Percentiles rank a stretch among this genome's conserved stretches.
Evolutionary conservation across 2,888 invertebrate species (phyloP).

Genomic region (Zonitis immaculata): DNA sequence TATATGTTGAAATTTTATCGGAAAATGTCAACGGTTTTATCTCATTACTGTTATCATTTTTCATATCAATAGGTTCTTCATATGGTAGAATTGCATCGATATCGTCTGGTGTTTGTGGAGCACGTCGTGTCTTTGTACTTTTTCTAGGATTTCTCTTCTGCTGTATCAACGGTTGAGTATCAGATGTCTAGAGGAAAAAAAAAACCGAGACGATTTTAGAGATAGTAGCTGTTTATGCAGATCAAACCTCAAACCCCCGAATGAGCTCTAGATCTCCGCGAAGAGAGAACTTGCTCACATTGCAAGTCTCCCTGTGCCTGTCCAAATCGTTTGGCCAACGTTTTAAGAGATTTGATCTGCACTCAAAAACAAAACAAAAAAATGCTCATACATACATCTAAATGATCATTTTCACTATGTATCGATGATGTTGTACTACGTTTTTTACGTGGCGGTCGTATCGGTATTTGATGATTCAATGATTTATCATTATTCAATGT

Average conservation of each 20-base stretch:
- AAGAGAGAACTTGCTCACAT: too few relatives aligned
- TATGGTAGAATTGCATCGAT: conserved; percentile 46
- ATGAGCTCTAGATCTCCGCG: too few relatives aligned
- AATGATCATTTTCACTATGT: conserved; percentile 59
- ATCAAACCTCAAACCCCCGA: too few relatives aligned
- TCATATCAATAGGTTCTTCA: conserved; percentile 39
- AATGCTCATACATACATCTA: conserved; percentile 45
- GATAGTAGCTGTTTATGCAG: too few relatives aligned
- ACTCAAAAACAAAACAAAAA: too few relatives aligned
- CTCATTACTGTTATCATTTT: conserved; percentile 37
- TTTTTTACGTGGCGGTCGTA: conserved; percentile 72
- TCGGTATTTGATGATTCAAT: too few relatives aligned
- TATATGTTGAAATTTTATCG: conserved; percentile 52
- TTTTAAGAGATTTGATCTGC: too few relatives aligned
- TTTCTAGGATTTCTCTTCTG: conserved; percentile 55
- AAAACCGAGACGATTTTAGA: too few relatives aligned
- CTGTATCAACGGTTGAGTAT: conserved; percentile 44
- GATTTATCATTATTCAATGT: conserved; percentile 35
- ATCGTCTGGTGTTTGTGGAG: conserved; percentile 52
- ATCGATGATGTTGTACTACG: conserved; percentile 60
- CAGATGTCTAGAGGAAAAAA: conserved; percentile 39
- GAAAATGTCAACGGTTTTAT: conserved; percentile 53
- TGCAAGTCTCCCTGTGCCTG: too few relatives aligned
- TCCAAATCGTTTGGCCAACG: too few relatives aligned
- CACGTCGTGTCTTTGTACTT: conserved; percentile 55